phyloP scores from a whole-genome alignment of 2,888 invertebrate species.

The Alloplasta piceator region DNA sequence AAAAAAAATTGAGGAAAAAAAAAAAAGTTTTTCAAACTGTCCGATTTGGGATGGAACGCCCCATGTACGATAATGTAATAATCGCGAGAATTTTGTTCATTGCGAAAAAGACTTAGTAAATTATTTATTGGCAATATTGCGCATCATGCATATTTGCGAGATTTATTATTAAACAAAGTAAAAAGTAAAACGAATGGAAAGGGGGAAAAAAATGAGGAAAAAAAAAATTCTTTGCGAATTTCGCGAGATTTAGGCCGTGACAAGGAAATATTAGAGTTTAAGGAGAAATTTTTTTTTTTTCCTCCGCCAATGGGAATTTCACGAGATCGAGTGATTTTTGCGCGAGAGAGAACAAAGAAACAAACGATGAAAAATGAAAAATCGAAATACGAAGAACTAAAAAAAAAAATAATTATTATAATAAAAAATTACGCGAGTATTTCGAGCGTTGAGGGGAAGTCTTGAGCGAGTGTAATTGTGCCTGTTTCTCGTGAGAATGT shows the following conservation, averaged over 20 bases:
- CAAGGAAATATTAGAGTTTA: conserved; percentile 18
- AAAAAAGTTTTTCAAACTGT: too few species aligned
- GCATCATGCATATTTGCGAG: conserved; percentile 72
- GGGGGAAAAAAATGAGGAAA: neutral
- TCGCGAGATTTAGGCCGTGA: conserved; percentile 29
- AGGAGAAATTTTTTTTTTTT: neutral
- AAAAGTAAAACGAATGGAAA: conserved; percentile 38
- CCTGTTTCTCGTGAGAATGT: too few species aligned
- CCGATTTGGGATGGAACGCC: too few species aligned
- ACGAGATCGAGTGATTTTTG: too few species aligned
- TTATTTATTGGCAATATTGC: conserved; percentile 81
- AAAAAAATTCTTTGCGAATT: conserved; percentile 4
- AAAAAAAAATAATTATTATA: too few species aligned
- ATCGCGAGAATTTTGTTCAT: conserved; percentile 76
- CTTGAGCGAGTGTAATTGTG: too few species aligned
- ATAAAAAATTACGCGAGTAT: too few species aligned
- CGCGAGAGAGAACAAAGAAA: neutral
- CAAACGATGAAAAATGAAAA: conserved; percentile 1
- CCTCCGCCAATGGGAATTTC: neutral
- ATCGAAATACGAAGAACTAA: conserved; percentile 1
- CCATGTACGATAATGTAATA: neutral
- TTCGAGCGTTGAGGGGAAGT: too few species aligned
- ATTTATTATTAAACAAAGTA: conserved; percentile 60
- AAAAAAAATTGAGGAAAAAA: too few species aligned
- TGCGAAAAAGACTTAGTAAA: conserved; percentile 81